These are phyloP conservation scores for Poeciliopsis turneri DNA, from an alignment of 2,797 vertebrate genomes.

Conservation along the genomic window DNA sequence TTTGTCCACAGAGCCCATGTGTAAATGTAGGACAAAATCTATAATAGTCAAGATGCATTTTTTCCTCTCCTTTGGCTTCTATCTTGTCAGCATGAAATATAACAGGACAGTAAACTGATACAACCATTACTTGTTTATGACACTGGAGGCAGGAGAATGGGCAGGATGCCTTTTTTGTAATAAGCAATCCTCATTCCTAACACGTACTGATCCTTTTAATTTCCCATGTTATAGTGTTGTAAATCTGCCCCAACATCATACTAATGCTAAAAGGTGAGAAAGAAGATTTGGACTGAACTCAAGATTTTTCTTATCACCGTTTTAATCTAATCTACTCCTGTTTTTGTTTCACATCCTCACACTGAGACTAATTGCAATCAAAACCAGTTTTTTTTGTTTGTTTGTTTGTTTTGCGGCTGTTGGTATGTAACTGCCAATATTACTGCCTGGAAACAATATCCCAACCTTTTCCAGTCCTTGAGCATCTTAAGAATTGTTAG, in stretches of 20 bases:
- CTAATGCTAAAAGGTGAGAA: constrained; percentile 57
- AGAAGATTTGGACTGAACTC: constrained; percentile 50
- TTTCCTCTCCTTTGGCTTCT: constrained; percentile 51
- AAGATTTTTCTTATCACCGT: constrained; percentile 44
- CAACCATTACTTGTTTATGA: constrained; percentile 75
- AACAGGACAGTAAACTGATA: constrained; percentile 70
- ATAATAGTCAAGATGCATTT: constrained; percentile 51
- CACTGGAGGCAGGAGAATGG: constrained; percentile 40
- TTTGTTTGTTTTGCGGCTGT: background rate
- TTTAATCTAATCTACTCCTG: constrained; percentile 45
- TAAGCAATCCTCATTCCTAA: constrained; percentile 56
- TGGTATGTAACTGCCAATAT: background rate
- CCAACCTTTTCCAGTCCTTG: background rate
- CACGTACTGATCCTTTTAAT: constrained; percentile 70
- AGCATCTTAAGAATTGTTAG: background rate
- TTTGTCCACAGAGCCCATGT: constrained; percentile 40
- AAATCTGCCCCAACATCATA: constrained; percentile 67
- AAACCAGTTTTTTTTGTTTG: background rate
- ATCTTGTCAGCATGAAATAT: constrained; percentile 72
- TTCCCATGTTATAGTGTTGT: constrained; percentile 63
- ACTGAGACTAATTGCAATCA: constrained; percentile 4
- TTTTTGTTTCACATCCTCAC: constrained; percentile 47
- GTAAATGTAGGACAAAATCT: constrained; percentile 61
- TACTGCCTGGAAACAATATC: background rate
- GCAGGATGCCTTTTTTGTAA: constrained; percentile 18